These are phyloP conservation scores for Drosophila quinaria DNA, from an alignment of 2,888 invertebrate genomes.

Conservation along the genomic window DNA sequence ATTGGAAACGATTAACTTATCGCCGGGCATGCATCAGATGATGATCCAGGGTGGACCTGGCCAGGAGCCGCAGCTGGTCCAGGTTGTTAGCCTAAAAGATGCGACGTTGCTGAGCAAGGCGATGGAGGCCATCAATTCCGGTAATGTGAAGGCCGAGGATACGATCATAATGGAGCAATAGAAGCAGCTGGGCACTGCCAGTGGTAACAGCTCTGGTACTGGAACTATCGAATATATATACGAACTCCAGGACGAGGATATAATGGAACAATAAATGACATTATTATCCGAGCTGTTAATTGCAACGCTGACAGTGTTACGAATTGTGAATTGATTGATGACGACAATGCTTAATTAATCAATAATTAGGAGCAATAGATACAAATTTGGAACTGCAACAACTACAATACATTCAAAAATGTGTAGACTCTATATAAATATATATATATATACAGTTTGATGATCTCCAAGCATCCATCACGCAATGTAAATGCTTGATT, in stretches of 20 bases:
- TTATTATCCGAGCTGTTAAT: constrained; percentile 1
- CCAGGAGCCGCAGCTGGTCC: constrained; percentile 91
- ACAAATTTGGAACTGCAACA: constrained; percentile 8
- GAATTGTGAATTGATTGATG: background rate
- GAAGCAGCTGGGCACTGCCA: constrained; percentile 22
- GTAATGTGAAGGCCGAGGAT: constrained; percentile 90
- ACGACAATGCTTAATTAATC: background rate
- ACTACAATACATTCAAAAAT: background rate
- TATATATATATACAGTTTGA: constrained; percentile 12
- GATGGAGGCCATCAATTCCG: constrained; percentile 89
- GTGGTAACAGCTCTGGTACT: constrained; percentile 26
- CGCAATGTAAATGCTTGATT: constrained; percentile 49
- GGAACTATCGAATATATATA: constrained; percentile 24
- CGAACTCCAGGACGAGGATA: constrained; percentile 25
- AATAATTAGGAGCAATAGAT: constrained; percentile 7
- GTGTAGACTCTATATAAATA: background rate
- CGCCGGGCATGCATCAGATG: constrained; percentile 93
- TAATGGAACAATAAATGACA: constrained; percentile 10
- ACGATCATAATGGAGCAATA: constrained; percentile 86
- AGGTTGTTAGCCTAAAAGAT: constrained; percentile 94
- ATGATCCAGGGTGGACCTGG: constrained; percentile 91
- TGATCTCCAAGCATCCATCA: constrained; percentile 21
- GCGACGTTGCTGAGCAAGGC: constrained; percentile 93
- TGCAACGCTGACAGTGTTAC: constrained; percentile 10
- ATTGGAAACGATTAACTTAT: constrained; percentile 91